Percentiles rank a stretch among this genome's conserved stretches.
Evolutionary conservation across 2,113 vertebrate genomes (phyloP).

Genomic region (Ophthalmolycus amberensis): DNA sequence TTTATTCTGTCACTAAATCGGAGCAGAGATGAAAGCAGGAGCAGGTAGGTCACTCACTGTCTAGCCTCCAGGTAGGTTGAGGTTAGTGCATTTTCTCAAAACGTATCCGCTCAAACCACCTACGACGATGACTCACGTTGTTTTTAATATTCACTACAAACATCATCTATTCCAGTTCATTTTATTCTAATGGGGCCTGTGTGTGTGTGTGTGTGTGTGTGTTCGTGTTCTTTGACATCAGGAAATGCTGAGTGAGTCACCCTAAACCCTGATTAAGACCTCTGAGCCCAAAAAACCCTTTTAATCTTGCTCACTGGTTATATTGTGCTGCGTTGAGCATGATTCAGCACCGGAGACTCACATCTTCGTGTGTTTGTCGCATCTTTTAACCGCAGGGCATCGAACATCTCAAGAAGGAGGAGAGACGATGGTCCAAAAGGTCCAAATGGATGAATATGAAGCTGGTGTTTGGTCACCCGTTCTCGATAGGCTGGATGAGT

Average conservation of each 20-base stretch:
- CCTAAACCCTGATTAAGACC: neutral
- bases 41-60: constrained; percentile 18
- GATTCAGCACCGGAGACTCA: neutral
- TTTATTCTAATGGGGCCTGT: constrained; percentile 2
- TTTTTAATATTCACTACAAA: constrained; percentile 42
- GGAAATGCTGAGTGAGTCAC: constrained; percentile 35
- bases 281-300: neutral
- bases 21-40: constrained; percentile 15
- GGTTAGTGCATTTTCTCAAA: constrained; percentile 9
- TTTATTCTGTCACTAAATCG: neutral
- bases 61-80: constrained; percentile 5
- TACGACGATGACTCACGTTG: constrained; percentile 51
- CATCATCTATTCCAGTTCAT: constrained; percentile 25
- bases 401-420: constrained; percentile 99
- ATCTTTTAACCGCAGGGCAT: constrained; percentile 92
- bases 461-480: constrained; percentile 97
- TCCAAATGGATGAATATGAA: constrained; percentile 99
- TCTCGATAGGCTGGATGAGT: constrained; percentile 96
- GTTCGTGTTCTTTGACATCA: neutral
- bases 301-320: neutral
- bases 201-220: neutral
- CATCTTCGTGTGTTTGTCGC: neutral
- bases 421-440: constrained; percentile 97
- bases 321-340: constrained; percentile 4
- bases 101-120: constrained; percentile 4